Evolutionary conservation across 2,797 vertebrate species (phyloP).

Genomic region (Enteromius radiatus): DNA sequence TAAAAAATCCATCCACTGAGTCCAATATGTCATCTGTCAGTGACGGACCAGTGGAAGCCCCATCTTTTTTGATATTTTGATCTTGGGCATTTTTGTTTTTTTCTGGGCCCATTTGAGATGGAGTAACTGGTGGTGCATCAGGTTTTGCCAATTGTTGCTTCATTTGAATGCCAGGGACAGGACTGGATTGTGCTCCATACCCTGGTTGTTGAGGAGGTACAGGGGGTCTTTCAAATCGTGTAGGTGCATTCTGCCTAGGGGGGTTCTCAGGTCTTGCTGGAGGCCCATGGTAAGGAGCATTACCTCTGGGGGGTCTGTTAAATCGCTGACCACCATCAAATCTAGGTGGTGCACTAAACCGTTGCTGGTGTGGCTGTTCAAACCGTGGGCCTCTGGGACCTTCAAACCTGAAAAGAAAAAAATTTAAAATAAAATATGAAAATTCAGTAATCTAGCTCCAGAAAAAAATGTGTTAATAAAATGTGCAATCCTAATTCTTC

Average conservation of each 20-base stretch:
- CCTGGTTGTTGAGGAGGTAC: conserved; percentile 32
- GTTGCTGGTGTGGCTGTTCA: conserved; percentile 74
- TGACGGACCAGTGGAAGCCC: conserved; percentile 57
- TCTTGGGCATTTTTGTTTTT: conserved; percentile 57
- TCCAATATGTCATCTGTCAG: conserved; percentile 75
- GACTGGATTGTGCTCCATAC: conserved; percentile 44
- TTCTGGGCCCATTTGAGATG: conserved; percentile 46
- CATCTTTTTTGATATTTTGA: conserved; percentile 25
- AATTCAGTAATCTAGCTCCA: not conserved
- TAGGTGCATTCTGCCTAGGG: conserved; percentile 55
- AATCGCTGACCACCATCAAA: conserved; percentile 76
- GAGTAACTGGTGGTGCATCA: conserved; percentile 46
- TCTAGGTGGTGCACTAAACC: conserved; percentile 75
- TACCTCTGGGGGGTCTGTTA: conserved; percentile 59
- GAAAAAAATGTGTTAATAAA: not conserved
- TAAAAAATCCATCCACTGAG: conserved; percentile 73
- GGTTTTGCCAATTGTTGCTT: conserved; percentile 47
- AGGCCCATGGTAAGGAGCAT: conserved; percentile 40
- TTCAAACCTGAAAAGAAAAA: conserved; percentile 80
- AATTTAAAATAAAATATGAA: conserved; percentile 59
- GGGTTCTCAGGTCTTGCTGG: conserved; percentile 69
- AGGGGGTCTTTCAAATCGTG: conserved; percentile 69
- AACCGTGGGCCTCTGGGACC: conserved; percentile 82
- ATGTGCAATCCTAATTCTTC: not conserved
- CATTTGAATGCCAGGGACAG: conserved; percentile 47